Evolutionary conservation across 2,797 vertebrate species (phyloP), one percentile per base, ranked within the genome.

Genomic region (Tauraco hartlaubi): DNA sequence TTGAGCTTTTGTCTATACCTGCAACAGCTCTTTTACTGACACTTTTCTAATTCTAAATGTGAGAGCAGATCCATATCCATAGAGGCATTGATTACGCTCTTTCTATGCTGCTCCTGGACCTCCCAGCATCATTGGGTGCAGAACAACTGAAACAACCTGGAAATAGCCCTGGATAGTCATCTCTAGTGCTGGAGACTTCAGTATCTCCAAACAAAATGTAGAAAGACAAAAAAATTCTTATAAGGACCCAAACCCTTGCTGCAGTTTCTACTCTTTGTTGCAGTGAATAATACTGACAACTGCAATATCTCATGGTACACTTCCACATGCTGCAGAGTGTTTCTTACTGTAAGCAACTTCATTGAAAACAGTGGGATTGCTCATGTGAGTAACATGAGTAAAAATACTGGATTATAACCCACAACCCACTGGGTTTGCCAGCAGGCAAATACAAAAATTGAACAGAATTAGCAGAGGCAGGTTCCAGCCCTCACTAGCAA

Each of bases 51-150:
- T 20, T 4, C 28, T 59, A 55, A 11, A 35, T 6, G 6, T 16
- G 19, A 69, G 58, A 83, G 44, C 6, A 55, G 35, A 75, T 41
- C 25, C 20, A 22, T 9, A 56, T 16, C 41, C 22, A 48, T 15
- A 11, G 1, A 46, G 28, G 6, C 17, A n/a, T 3, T 23, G 52
- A n/a, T 26, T 35, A 12, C 1, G 2, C 4, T 48, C 13, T 37
- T 39, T 44, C 25, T 44, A 44, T n/a, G 7, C 14, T 26, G 43
- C 9, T 71, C 35, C 25, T 63, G 29, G n/a, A 58, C 33, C 4
- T 80, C 25, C 14, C n/a, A 63, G 35, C 18, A 49, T 6, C 6
- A 31, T 44, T 46, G 31, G 19, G 19, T 56, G 48, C 3, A 5
- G 28, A 46, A 51, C 15, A 52, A 35, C 59, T 9, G 11, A 56